A percentile compares a stretch with the other conserved stretches of the same genome.
phyloP scores from a whole-genome alignment of 1,140 invertebrate species.

The Diorhabda elongata region DNA sequence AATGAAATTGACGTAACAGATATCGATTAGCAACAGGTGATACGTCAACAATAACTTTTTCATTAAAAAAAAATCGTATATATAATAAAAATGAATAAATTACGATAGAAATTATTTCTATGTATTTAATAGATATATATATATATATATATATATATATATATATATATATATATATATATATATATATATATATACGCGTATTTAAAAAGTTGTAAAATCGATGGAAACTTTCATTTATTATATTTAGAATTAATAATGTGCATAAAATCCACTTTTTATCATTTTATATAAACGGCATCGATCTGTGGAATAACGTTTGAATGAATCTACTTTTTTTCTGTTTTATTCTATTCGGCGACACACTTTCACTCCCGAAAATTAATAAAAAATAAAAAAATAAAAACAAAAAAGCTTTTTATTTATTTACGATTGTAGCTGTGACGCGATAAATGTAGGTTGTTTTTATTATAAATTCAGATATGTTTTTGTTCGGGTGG shows the following conservation, averaged over 20 bases:
- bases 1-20: too few relatives aligned
- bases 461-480: constrained; percentile 1
- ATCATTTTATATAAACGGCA: neutral
- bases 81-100: neutral
- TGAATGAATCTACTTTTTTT: constrained; percentile 2
- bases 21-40: neutral
- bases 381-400: neutral
- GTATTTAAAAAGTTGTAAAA: neutral
- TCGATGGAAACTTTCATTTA: neutral
- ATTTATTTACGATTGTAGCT: constrained; percentile 1
- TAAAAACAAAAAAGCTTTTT: neutral
- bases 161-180: too few relatives aligned
- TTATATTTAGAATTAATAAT: constrained; percentile 1
- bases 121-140: neutral
- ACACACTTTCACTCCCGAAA: constrained; percentile 7
- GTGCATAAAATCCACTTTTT: constrained; percentile 1
- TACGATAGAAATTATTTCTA: neutral
- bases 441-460: neutral
- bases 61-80: neutral
- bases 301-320: constrained; percentile 1
- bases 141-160: too few relatives aligned
- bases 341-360: constrained; percentile 2
- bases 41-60: neutral
- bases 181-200: too few relatives aligned
- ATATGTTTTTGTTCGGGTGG: constrained; percentile 5